Base-by-base conservation (phyloP, 2,888 invertebrate species). In the Drosophila fungiperda region DNA sequence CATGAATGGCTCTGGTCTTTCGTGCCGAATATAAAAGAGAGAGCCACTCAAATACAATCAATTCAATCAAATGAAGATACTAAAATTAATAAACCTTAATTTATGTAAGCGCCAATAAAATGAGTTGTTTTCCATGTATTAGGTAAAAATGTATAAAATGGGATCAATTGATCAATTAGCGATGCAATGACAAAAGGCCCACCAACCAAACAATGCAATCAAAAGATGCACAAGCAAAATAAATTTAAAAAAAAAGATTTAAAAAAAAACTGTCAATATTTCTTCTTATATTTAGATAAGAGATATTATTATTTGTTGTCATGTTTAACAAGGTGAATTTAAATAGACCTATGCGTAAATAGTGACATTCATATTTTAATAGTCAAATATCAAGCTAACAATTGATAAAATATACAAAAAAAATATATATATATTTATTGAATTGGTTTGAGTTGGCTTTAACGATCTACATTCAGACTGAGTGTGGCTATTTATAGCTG, bases 101-200 rank as follows among this genome's bases (percentile, higher is more conserved):
- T 85, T 89, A 87, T 85, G 87, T 84, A 89, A 89, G 73, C 64
- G 76, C 68, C 79, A 76, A 75, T 76, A 62, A 78, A 82, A 82
- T 65, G 72, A 68, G 73, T 79, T 75, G 62, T 76, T 71, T 65
- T 68, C 20, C 48, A 66, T 71, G 61, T 62, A 54, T 48, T 61
- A 61, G 64, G 64, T 68, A 75, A 68, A 68, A 82, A 55, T 67
- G 52, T 62, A 69, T 55, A 67, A 76, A 59, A 69, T 57, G 63
- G 59, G 54, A 61, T 67, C 87, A 85, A 87, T 87, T 89, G 82
- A 87, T 89, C 85, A 82, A 87, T 84, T 79, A 73, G 71, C 61
- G 54, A 73, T 76, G 72, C 83, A 88, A 59, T 68, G 71, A 53
- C 58, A 68, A 68, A 66, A 59, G 23, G 7, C 54, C 54, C 54